Base-by-base conservation (phyloP, 64 coral and sea anemone species). In the Pocillopora verrucosa region DNA sequence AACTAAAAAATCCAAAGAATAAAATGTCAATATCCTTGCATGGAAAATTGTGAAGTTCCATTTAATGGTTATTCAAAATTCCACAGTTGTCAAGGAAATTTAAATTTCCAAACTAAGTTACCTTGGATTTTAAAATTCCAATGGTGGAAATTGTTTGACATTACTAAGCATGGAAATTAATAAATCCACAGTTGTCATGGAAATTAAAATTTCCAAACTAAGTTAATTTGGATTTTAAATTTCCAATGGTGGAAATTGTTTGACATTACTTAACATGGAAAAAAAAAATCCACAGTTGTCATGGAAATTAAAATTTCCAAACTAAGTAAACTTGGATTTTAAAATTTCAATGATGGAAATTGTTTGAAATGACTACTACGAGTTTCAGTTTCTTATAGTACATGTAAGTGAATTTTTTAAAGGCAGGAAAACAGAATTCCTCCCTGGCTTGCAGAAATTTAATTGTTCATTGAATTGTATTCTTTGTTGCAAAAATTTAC, bases 61-160 rank as follows among this genome's bases (percentile, higher is more conserved):
- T 61, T 61, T 61, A 61, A 61, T 61, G 67, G 67, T 72, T 72
- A 20, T 72, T 2, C 22, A 24, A 72, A 72, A 72, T 72, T 72
- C 67, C 67, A 72, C 22, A 16, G 14, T 72, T 72, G 22, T 72
- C 12, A 72, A 17, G 60, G 67, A 72, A 72, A 72, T 72, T 24
- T 7, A 24, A 72, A 72, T 72, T 72, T 24, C 22, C 22, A 72
- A 72, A 20, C 67, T 72, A 16, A 7, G 22, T 72, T 72, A 16
- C 14, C 19, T 72, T 72, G 67, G 67, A 72, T 72, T 72, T 76
- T 76, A 34, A 76, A 76, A 45, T 76, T 76, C 75, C 14, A 45
- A 76, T 36, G 37, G 37, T 76, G 75, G 34, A 76, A 76, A 61
- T 61, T 61, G 60, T 16, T 61, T 61, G 60, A 61, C 60, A 61